These are phyloP conservation scores for Chanos chanos DNA, from an alignment of 2,797 vertebrate species.

Conservation along the genomic window DNA sequence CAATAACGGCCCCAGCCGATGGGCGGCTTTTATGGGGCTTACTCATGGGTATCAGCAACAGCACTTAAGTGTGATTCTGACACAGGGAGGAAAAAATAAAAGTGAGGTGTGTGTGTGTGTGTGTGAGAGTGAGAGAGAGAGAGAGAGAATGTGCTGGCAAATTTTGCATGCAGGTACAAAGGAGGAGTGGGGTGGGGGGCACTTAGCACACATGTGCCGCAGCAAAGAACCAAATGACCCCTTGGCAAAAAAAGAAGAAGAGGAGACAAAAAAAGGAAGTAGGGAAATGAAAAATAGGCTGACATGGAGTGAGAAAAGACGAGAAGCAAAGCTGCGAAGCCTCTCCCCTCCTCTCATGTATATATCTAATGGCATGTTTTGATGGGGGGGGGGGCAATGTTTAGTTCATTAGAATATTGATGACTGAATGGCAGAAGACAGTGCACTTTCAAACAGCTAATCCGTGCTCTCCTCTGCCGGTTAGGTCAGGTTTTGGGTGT, in stretches of 20 bases:
- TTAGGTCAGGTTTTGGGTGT: too few relatives aligned
- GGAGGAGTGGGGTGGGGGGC: constrained; percentile 26
- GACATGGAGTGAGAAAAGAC: constrained; percentile 23
- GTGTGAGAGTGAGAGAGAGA: constrained; percentile 45
- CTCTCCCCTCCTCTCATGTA: constrained; percentile 28
- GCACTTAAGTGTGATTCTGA: constrained; percentile 95
- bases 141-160: constrained; percentile 76
- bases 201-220: constrained; percentile 25
- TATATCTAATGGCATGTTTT: constrained; percentile 23
- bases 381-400: constrained; percentile 18
- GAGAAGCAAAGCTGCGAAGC: constrained; percentile 33
- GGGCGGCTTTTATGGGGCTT: constrained; percentile 96
- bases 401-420: constrained; percentile 31
- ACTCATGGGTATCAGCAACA: constrained; percentile 98
- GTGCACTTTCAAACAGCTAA: background rate
- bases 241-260: background rate
- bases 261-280: constrained; percentile 15
- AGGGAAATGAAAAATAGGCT: constrained; percentile 42
- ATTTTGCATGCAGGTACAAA: constrained; percentile 55
- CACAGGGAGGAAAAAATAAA: constrained; percentile 74
- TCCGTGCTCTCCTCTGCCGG: too few relatives aligned
- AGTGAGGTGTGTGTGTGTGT: constrained; percentile 57
- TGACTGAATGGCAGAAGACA: constrained; percentile 9
- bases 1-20: constrained; percentile 88
- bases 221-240: background rate